phyloP scores from a whole-genome alignment of 2,888 invertebrate species.

The Exocentrus adspersus region DNA sequence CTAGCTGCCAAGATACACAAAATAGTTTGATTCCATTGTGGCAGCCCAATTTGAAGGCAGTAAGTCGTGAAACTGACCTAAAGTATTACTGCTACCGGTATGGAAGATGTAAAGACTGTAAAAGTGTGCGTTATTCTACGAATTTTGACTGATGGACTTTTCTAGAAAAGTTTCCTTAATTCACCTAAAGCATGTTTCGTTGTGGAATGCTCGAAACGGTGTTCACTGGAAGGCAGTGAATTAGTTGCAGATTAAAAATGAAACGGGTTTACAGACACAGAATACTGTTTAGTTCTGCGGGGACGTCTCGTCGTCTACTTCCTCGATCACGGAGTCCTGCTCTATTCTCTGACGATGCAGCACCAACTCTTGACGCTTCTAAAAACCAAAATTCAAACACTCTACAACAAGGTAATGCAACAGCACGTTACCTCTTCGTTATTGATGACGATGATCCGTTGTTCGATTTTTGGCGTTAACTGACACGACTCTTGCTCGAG shows the following conservation, averaged over 20 bases:
- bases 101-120: not conserved
- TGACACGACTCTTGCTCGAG: constrained; percentile 84
- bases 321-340: constrained; percentile 77
- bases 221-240: constrained; percentile 28
- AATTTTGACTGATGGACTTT: no score
- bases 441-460: constrained; percentile 79
- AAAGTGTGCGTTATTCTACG: no score
- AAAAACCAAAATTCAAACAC: constrained; percentile 46
- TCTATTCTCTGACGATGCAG: constrained; percentile 72
- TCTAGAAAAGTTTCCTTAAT: not conserved
- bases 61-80: not conserved
- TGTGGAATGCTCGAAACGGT: constrained; percentile 30
- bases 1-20: not conserved
- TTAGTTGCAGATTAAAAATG: not conserved
- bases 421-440: constrained; percentile 73
- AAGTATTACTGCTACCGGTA: not conserved
- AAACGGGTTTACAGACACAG: not conserved
- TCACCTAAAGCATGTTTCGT: constrained; percentile 14
- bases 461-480: constrained; percentile 82
- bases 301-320: constrained; percentile 71
- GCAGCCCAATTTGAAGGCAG: constrained; percentile 13
- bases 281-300: constrained; percentile 60
- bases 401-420: not conserved
- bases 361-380: constrained; percentile 70
- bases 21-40: not conserved